Evolutionary conservation across 2,888 invertebrate genomes (phyloP).

Genomic region (Azorinus chamasolen): DNA sequence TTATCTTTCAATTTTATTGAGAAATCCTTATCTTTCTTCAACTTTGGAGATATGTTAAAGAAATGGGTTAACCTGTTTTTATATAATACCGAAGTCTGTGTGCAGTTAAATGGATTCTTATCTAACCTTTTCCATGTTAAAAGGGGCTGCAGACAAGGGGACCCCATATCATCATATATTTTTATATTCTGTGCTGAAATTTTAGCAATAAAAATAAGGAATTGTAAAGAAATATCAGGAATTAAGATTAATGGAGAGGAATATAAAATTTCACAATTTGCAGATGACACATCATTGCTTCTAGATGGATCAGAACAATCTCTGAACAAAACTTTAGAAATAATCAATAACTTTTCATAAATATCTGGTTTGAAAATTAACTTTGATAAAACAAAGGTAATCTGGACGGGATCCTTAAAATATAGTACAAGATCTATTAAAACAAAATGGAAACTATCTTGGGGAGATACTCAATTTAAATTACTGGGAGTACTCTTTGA

Average conservation of each 20-base stretch:
- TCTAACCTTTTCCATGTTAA: conserved; percentile 25
- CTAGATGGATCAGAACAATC: neutral
- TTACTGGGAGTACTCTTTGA: conserved; percentile 1
- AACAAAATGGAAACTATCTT: conserved; percentile 31
- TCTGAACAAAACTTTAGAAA: neutral
- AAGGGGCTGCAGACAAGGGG: conserved; percentile 44
- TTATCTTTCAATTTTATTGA: neutral
- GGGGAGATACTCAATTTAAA: conserved; percentile 12
- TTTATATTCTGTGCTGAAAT: conserved; percentile 23
- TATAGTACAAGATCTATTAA: conserved; percentile 18
- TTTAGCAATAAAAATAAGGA: conserved; percentile 12
- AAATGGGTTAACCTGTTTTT: neutral
- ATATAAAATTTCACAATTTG: conserved; percentile 4
- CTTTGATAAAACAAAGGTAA: conserved; percentile 31
- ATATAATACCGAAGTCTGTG: neutral
- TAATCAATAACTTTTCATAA: neutral
- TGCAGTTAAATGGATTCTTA: neutral
- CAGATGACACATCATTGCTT: neutral
- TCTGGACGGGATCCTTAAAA: conserved; percentile 22
- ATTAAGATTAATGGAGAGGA: neutral
- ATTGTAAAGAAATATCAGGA: neutral
- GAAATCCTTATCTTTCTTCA: neutral
- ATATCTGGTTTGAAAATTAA: conserved; percentile 19
- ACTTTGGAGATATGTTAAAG: neutral
- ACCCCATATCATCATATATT: conserved; percentile 24